These are phyloP conservation scores for Helicoverpa armigera DNA, from an alignment of 1,140 invertebrate species.

Conservation along the genomic window DNA sequence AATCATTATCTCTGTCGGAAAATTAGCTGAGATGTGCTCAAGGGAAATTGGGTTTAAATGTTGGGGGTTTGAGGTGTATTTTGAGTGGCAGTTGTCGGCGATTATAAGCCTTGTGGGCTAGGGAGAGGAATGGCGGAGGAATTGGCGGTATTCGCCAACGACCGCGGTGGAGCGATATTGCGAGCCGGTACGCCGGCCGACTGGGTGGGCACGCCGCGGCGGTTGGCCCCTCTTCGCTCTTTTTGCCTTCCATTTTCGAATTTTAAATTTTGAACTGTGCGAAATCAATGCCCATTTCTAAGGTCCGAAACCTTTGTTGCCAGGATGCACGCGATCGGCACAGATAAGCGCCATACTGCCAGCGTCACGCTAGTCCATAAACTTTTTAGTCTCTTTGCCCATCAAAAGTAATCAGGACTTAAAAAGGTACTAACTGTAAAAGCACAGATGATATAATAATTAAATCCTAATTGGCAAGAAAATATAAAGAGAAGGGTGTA, in stretches of 20 bases:
- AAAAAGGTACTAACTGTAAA: slow-evolving; percentile 54
- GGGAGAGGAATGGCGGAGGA: slow-evolving; percentile 71
- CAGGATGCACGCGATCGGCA: slow-evolving; percentile 59
- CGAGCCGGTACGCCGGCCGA: slow-evolving; percentile 67
- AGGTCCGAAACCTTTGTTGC: slow-evolving; percentile 53
- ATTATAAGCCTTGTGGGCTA: slow-evolving; percentile 69
- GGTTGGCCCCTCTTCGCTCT: slow-evolving; percentile 73
- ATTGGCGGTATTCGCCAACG: slow-evolving; percentile 85
- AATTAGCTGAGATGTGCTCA: slow-evolving; percentile 65
- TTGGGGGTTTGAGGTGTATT: slow-evolving; percentile 57
- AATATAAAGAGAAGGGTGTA: slow-evolving; percentile 70
- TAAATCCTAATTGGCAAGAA: slow-evolving; percentile 73
- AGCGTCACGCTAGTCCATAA: slow-evolving; percentile 60
- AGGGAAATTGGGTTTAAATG: slow-evolving; percentile 57
- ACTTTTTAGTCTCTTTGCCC: neutral
- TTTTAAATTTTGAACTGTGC: slow-evolving; percentile 74
- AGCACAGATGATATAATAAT: slow-evolving; percentile 72
- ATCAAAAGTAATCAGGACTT: neutral
- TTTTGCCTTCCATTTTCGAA: slow-evolving; percentile 77
- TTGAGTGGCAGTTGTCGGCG: slow-evolving; percentile 48
- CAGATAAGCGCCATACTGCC: slow-evolving; percentile 57
- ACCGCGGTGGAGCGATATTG: slow-evolving; percentile 73
- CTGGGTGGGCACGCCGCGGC: slow-evolving; percentile 80
- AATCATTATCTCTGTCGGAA: slow-evolving; percentile 83
- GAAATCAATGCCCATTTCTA: slow-evolving; percentile 64